Conservation (phyloP, 2,797 vertebrate genomes). For the Paramormyrops hopkinsi region DNA sequence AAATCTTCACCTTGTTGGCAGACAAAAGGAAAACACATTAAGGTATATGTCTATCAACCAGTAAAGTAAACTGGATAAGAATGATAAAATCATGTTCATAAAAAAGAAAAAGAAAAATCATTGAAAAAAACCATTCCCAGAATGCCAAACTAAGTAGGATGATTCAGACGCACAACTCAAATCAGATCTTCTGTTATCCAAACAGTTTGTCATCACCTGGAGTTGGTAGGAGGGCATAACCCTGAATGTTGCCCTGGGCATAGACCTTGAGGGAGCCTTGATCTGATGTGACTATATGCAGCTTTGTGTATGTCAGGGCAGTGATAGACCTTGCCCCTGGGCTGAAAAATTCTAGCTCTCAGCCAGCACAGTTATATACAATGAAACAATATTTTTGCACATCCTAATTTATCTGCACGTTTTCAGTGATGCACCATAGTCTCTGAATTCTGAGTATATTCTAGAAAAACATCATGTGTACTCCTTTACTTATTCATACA, state of each 20-base stretch:
- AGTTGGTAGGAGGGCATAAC: background rate
- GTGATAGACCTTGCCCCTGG: background rate
- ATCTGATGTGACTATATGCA: background rate
- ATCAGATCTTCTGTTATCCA: background rate
- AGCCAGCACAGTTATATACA: background rate
- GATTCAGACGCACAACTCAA: background rate
- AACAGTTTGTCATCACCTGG: conserved; percentile 2
- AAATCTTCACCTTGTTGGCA: background rate
- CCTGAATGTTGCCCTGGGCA: background rate
- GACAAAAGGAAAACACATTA: conserved; percentile 6
- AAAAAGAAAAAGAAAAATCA: background rate
- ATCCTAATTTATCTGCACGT: background rate
- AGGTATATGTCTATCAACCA: background rate
- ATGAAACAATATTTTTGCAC: background rate
- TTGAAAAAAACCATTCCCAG: background rate
- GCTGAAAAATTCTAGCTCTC: background rate
- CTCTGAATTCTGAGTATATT: background rate
- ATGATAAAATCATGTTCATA: background rate
- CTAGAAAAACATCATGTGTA: background rate
- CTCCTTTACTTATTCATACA: background rate
- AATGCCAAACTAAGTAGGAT: background rate
- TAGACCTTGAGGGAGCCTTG: background rate
- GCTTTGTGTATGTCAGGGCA: background rate
- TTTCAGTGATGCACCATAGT: background rate
- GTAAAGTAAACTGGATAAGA: background rate